Evolutionary conservation across 2,888 invertebrate genomes (phyloP).

Genomic region (Plebejus melissa): DNA sequence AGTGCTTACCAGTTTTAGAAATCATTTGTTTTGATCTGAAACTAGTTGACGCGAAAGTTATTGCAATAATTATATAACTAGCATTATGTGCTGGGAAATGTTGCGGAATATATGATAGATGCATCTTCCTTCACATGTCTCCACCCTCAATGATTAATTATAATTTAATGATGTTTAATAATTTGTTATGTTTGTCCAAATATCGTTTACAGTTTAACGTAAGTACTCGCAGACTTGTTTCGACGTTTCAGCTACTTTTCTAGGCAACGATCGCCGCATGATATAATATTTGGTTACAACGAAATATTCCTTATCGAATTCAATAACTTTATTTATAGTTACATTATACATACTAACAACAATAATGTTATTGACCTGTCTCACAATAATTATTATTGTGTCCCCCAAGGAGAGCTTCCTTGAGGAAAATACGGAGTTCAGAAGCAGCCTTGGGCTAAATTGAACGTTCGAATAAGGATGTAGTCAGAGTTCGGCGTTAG

Average conservation of each 20-base stretch:
- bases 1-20: background rate
- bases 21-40: conserved; percentile 2
- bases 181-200: too few relatives aligned
- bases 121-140: too few relatives aligned
- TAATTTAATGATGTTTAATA: too few relatives aligned
- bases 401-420: background rate
- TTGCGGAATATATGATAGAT: background rate
- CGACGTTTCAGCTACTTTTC: too few relatives aligned
- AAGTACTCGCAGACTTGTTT: too few relatives aligned
- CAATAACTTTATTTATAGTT: too few relatives aligned
- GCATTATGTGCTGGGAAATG: background rate
- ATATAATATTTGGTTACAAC: too few relatives aligned
- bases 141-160: too few relatives aligned
- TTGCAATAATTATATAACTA: background rate
- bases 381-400: background rate
- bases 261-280: too few relatives aligned
- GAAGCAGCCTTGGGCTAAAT: background rate
- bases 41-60: background rate
- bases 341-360: too few relatives aligned
- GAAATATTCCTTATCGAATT: too few relatives aligned
- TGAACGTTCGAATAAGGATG: conserved; percentile 1
- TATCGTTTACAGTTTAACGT: too few relatives aligned
- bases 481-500: background rate
- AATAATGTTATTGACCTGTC: background rate
- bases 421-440: background rate